These are phyloP conservation scores for Rhipidura dahli DNA, from an alignment of 2,113 vertebrate genomes.

Conservation along the genomic window DNA sequence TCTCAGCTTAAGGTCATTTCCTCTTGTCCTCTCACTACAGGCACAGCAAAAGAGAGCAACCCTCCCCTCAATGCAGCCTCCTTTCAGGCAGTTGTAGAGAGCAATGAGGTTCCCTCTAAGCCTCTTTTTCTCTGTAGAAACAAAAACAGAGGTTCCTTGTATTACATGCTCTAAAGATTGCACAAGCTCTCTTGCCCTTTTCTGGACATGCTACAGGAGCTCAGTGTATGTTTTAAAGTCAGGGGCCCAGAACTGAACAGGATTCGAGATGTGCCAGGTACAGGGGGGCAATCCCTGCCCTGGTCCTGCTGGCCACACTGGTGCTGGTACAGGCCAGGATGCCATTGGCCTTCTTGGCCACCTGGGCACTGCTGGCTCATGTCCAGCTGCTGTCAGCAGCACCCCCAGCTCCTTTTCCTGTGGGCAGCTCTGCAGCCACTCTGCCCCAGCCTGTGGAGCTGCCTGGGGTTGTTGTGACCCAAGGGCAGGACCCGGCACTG, in stretches of 20 bases:
- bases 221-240: background rate
- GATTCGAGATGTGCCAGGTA: background rate
- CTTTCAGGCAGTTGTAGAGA: background rate
- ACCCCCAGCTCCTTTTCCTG: background rate
- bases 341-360: background rate
- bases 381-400: background rate
- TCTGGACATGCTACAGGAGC: fast-evolving
- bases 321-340: background rate
- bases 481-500: background rate
- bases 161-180: background rate
- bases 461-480: background rate
- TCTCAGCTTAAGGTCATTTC: background rate
- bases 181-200: background rate
- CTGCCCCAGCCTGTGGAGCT: background rate
- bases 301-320: background rate
- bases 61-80: background rate
- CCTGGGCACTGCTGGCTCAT: background rate
- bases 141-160: background rate
- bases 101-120: background rate
- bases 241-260: fast-evolving
- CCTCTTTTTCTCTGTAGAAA: background rate
- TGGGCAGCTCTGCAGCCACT: background rate
- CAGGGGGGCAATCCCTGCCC: background rate
- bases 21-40: background rate
- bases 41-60: background rate